phyloP scores from a whole-genome alignment of 2,113 vertebrate genomes.

The Pituophis catenifer region DNA sequence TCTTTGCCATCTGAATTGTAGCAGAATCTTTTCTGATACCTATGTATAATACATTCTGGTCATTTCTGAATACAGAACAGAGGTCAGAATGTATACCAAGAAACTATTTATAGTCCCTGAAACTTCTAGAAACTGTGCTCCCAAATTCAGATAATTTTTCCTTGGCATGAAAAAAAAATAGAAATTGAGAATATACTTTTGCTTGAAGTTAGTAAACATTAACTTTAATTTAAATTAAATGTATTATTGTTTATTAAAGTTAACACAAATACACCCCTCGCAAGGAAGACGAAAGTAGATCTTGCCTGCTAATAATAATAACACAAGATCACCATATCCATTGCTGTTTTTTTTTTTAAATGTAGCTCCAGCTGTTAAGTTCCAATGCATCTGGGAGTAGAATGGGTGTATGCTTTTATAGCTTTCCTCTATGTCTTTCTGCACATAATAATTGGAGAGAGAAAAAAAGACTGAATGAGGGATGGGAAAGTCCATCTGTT shows the following conservation, averaged over 20 bases:
- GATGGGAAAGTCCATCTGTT: background rate
- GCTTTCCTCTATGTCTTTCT: background rate
- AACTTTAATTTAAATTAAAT: background rate
- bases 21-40: background rate
- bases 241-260: background rate
- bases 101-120: background rate
- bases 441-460: background rate
- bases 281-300: background rate
- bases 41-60: background rate
- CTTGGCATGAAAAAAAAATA: background rate
- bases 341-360: background rate
- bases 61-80: background rate
- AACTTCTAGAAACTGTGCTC: background rate
- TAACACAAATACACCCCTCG: background rate
- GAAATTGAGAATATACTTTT: background rate
- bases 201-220: background rate
- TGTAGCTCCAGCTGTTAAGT: background rate
- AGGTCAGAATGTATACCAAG: background rate
- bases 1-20: background rate
- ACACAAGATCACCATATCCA: background rate
- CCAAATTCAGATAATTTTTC: background rate
- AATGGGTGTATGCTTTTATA: background rate
- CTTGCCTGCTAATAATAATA: background rate
- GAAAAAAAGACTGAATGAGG: background rate
- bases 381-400: background rate